Base-by-base conservation (phyloP, 2,888 invertebrate species). In the Lomographa bimaculata region DNA sequence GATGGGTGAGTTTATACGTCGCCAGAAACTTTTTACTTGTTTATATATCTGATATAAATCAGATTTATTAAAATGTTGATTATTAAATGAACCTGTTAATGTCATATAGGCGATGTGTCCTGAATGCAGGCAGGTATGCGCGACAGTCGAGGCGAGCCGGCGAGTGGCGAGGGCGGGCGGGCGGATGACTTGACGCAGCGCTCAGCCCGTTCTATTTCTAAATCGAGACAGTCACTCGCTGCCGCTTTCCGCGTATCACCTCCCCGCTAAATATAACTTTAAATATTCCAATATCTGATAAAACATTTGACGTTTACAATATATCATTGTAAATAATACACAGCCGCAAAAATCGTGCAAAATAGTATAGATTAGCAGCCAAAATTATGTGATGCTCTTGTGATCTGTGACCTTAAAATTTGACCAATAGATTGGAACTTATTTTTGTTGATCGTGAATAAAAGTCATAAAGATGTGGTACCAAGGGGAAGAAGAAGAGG, bases 401-500 rank as follows among this genome's bases (percentile, higher is more conserved):
- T 52, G 42, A 38, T 28, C 39, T 35, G 50, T 47, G 38, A 52
- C 46, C 45, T 49, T 42, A 44, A 25, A 35, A 24, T 46, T 45
- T 10, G 36, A 27, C 7, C 12, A 30, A 26, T 1, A 8, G n/a
- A 27, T n/a, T 18, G 25, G 20, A 33, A 29, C 25, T 35, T 16
- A 5, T 21, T 41, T 36, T 17, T 49, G 38, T 38, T 28, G 36
- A 9, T 16, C 30, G 50, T 41, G 48, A 50, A 26, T 45, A 42
- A 23, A 46, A 51, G 44, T 40, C 33, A 35, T 46, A 28, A 85
- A 71, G 60, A 95, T 94, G 95, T 95, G 95, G 93, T 94, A 94
- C 73, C 92, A 93, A 70, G 93, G 93, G 49, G 92, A 93, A 33
- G 94, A 94, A 57, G 95, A 95, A 59, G 96, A 96, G 71, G 96